phyloP scores from a whole-genome alignment of 1,140 invertebrate species.

The Drosophila tsacasi region DNA sequence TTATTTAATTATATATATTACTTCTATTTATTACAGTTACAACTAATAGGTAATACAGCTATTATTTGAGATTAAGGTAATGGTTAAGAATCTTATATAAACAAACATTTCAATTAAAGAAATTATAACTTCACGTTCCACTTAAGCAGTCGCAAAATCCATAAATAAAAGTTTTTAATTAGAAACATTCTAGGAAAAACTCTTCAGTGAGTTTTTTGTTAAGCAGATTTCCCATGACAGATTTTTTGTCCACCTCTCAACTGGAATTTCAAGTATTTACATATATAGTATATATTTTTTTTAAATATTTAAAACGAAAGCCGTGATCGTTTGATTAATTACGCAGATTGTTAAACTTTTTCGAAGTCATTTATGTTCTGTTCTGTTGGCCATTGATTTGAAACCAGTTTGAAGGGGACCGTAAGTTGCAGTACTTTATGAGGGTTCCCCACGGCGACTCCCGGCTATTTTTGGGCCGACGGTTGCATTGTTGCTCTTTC shows the following conservation, averaged over 20 bases:
- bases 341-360: slow-evolving; percentile 14
- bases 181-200: neutral
- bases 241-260: neutral
- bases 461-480: slow-evolving; percentile 38
- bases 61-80: neutral
- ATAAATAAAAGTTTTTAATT: neutral
- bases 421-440: slow-evolving; percentile 57
- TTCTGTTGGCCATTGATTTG: slow-evolving; percentile 7
- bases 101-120: neutral
- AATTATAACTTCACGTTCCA: neutral
- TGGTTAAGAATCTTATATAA: neutral
- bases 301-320: slow-evolving; percentile 19
- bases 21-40: neutral
- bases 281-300: no score
- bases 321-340: slow-evolving; percentile 36
- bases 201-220: neutral
- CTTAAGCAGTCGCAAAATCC: no score
- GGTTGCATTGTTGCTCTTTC: slow-evolving; percentile 24
- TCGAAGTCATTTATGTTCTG: slow-evolving; percentile 12
- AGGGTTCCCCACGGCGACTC: slow-evolving; percentile 20
- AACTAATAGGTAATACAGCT: neutral
- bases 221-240: neutral
- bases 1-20: neutral
- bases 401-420: slow-evolving; percentile 43
- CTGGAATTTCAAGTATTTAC: slow-evolving; percentile 17